These are phyloP conservation scores for Sinocyclocheilus grahami DNA, from an alignment of 2,113 vertebrate species.

Conservation along the genomic window DNA sequence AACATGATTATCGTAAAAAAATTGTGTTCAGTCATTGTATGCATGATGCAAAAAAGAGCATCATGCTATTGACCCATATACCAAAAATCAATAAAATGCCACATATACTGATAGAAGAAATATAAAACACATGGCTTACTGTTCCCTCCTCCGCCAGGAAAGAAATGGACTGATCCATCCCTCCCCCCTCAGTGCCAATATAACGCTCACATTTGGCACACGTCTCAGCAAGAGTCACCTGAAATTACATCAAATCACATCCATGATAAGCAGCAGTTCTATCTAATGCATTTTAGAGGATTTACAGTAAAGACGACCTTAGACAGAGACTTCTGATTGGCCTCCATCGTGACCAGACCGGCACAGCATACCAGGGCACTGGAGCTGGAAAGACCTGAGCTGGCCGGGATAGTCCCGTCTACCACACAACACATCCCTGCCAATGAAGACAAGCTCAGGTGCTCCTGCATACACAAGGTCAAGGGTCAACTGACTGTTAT, in stretches of 20 bases:
- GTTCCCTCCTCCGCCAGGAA: constrained; percentile 93
- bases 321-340: constrained; percentile 85
- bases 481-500: neutral
- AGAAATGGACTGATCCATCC: constrained; percentile 98
- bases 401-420: constrained; percentile 92
- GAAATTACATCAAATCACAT: constrained; percentile 26
- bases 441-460: constrained; percentile 78
- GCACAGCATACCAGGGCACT: constrained; percentile 96
- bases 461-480: constrained; percentile 77
- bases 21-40: neutral
- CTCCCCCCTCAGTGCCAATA: constrained; percentile 96
- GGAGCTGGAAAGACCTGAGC: constrained; percentile 94
- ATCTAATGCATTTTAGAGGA: neutral
- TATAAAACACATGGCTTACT: constrained; percentile 68
- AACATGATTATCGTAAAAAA: neutral
- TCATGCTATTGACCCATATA: neutral
- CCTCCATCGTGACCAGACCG: constrained; percentile 84
- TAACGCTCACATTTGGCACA: constrained; percentile 90
- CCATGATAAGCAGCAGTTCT: neutral
- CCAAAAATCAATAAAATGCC: neutral
- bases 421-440: constrained; percentile 91
- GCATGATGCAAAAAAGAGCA: neutral
- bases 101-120: neutral
- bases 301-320: constrained; percentile 79
- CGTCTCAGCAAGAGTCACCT: constrained; percentile 91